Base-by-base conservation (phyloP, 2,797 vertebrate genomes). In the Poeciliopsis turneri region DNA sequence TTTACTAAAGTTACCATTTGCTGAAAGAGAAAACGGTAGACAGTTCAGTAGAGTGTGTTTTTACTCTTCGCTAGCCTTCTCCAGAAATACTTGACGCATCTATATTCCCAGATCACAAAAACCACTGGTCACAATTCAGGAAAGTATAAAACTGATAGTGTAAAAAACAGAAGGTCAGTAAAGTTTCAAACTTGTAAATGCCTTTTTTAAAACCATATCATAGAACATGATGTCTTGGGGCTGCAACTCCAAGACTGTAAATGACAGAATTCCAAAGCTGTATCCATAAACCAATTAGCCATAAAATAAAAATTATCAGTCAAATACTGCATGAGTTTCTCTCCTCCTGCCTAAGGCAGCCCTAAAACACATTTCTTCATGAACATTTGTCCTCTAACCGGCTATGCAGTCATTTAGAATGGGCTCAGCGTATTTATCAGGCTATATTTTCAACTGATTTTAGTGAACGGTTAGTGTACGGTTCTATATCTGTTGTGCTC, bases 1-100 rank as follows among this genome's bases (percentile, higher is more conserved):
- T 25, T 39, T 82, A 82, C 82, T 28, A 11, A 28, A 84, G 90
- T 90, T 87, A 90, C 78, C 86, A 84, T 87, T 86, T 70, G 80
- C 78, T 88, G 84, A 78, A 46, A 79, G 78, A 84, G 69, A 77
- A 86, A 77, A 79, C 83, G 71, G 61, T 76, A 86, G 72, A 88
- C 86, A 59, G 36, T 71, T 89, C 70, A 79, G 83, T 83, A 79
- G 73, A 88, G 89, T 88, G 59, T 74, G 51, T 81, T 88, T 90
- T 84, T 82, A 86, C 79, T 78, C 84, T 87, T 87, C 79, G 82
- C 85, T 75, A 74, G 81, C 72, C 68, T 76, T 86, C 85, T 81
- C 72, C n/a, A 77, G 45, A 78, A 59, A 72, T 76, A 77, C 78
- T 41, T 74, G 16, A 57, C 57, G 55, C 68, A 23, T 79, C 70